These are phyloP conservation scores for Sylvilagus bachmani DNA, from an alignment of 2,113 vertebrate genomes.

Conservation along the genomic window DNA sequence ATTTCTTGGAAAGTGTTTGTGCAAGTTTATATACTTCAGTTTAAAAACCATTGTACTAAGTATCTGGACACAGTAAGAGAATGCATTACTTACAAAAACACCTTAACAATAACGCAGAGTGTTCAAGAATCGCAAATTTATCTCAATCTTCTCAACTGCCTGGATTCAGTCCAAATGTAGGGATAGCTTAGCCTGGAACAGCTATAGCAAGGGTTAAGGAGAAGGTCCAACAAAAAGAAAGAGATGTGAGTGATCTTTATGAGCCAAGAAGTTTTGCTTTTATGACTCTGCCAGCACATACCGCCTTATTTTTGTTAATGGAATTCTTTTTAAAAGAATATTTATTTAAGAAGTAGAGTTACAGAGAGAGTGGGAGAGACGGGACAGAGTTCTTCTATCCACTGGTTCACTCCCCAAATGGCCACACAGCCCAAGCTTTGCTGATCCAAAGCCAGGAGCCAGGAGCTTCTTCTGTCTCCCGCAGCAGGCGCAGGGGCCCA, in stretches of 20 bases:
- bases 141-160: constrained; percentile 5
- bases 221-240: constrained; percentile 10
- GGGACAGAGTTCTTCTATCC: too few species aligned
- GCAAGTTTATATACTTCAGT: neutral
- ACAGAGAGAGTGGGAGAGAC: too few species aligned
- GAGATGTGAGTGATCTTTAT: constrained; percentile 20
- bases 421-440: too few species aligned
- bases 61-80: neutral
- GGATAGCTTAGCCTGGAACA: neutral
- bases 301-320: constrained; percentile 52
- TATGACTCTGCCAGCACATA: constrained; percentile 15
- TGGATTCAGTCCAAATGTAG: neutral
- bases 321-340: neutral
- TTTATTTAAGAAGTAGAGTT: too few species aligned
- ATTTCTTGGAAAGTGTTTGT: constrained; percentile 42
- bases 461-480: too few species aligned
- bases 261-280: neutral
- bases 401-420: too few species aligned
- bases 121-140: constrained; percentile 23
- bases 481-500: too few species aligned
- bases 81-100: constrained; percentile 27
- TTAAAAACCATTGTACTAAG: constrained; percentile 1
- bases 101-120: constrained; percentile 4
- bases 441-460: too few species aligned
- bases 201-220: neutral